Evolutionary conservation across 1,140 invertebrate species (phyloP), one percentile per base, ranked within the genome.

Genomic region (Goniozus legneri): DNA sequence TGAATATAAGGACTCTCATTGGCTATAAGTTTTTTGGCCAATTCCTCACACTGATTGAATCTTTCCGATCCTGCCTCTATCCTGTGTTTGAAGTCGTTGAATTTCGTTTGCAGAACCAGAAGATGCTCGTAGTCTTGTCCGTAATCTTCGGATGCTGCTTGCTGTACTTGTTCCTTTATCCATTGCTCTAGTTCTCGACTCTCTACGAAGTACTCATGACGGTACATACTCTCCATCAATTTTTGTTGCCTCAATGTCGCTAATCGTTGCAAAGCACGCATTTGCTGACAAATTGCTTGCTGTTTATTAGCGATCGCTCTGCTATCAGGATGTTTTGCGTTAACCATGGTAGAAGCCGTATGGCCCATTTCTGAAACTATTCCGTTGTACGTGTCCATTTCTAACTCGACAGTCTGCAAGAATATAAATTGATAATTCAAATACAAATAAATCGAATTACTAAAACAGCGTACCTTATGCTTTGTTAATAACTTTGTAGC

Each of bases 101-200:
- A 99, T 77, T 97, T 97, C 18, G 87, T 87, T 64, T 92, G 86
- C 14, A 97, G 68, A 22, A 91, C 78, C 74, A 94, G 73, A 19
- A 97, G 73, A 77, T 98, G 95, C 70, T 98, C 96, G 68, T 94
- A 97, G 77, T 98, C 95, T 68, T 93, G 90, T 4, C 95, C 95
- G 73, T 95, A 98, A 69, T 99, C 96, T 66, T 98, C 95, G 24
- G 88, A 92, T 2, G 85, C 85, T 6, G 94, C 95, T 0, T 86
- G 85, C 54, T 89, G 86, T 71, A 93, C 85, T 69, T 98, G 92
- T 65, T 97, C 93, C 50, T 86, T 84, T 22, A 98, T 96, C 94
- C 95, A 98, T 56, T 86, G 83, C 62, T 97, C 92, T 42, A 98
- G 80, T 64, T 98, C 94, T 41, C 86, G 82, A 48, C 86, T 89